Evolutionary conservation across 2,888 invertebrate species (phyloP), one percentile per base, ranked within the genome.

Genomic region (Tenthredo notha): DNA sequence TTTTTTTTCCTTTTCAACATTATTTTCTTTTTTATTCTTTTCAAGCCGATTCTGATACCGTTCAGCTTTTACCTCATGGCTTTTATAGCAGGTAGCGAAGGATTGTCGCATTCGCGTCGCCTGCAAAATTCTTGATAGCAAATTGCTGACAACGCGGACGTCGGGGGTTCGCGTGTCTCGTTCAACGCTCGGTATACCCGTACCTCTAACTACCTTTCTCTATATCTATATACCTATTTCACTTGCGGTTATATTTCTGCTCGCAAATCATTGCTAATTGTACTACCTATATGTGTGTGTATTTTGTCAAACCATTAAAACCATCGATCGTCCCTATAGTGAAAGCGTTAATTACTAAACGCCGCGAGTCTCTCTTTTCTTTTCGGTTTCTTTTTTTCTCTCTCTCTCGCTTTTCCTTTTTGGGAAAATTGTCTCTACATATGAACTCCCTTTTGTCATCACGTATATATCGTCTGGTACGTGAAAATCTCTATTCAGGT

Each of bases 61-160:
- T 43, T 74, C 40, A 74, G 15, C 43, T 43, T 43, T 74, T 74
- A 1, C 25, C 40, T 37, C 7, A 6, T n/a, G n/a, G 10, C 21
- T n/a, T 43, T 43, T 43, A 47, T 21, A 18, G 25, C 21, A 40
- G n/a, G 15, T 47, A 47, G 47, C 47, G 47, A 47, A 74, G 74
- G 40, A 74, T 40, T 40, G 25, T 67, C 29, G 21, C 21, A 33
- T 50, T 67, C 29, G 21, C 21, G 54, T 50, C 33, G 33, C 74
- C 43, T 67, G 67, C 25, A 29, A 77, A 50, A 77, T 77, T 77
- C 77, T 77, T 77, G 77, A 77, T 77, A 77, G 77, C 77, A 54
- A 77, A 50, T 77, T 77, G 77, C 77, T 77, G 77, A 77, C 77
- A 15, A 67, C 29, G 74, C 43, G 37, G 37, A 37, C 37, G 37